Evolutionary conservation across 2,888 invertebrate genomes (phyloP).

Genomic region (Plutella xylostella): DNA sequence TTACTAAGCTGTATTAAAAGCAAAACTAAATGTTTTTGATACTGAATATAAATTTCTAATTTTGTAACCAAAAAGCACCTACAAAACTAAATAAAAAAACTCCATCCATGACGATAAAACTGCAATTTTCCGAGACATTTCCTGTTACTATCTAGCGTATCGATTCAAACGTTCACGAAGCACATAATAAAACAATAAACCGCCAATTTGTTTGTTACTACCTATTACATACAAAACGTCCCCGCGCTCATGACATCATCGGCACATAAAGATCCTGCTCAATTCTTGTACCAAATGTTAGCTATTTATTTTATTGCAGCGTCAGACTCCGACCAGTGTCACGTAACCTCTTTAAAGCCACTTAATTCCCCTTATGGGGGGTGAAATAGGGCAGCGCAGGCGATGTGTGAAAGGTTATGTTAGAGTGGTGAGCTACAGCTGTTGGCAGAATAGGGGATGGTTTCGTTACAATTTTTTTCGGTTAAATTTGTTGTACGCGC

Average conservation of each 20-base stretch:
- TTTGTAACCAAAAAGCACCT: no score
- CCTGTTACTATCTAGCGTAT: no score
- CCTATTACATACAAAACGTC: constrained; percentile 56
- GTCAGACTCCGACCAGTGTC: constrained; percentile 36
- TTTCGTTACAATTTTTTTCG: constrained; percentile 49
- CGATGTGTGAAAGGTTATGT: constrained; percentile 18
- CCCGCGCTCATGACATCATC: constrained; percentile 67
- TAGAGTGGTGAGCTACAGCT: constrained; percentile 33
- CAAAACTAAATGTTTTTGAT: no score
- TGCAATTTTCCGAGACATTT: no score
- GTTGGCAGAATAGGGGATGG: constrained; percentile 36
- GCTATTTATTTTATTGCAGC: constrained; percentile 62
- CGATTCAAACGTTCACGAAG: no score
- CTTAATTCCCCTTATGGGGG: constrained; percentile 21
- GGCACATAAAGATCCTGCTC: constrained; percentile 55
- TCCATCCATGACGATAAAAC: no score
- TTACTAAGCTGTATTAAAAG: no score
- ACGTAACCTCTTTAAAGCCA: constrained; percentile 24
- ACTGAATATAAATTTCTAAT: no score
- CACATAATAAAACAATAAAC: constrained; percentile 55
- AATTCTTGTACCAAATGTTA: constrained; percentile 62
- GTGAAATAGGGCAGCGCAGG: not conserved
- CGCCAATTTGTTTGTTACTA: constrained; percentile 50
- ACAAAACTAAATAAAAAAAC: no score
- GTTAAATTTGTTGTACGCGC: constrained; percentile 53